Evolutionary conservation across 2,888 invertebrate species (phyloP), one percentile per base, ranked within the genome.

Genomic region (Seira ritae): DNA sequence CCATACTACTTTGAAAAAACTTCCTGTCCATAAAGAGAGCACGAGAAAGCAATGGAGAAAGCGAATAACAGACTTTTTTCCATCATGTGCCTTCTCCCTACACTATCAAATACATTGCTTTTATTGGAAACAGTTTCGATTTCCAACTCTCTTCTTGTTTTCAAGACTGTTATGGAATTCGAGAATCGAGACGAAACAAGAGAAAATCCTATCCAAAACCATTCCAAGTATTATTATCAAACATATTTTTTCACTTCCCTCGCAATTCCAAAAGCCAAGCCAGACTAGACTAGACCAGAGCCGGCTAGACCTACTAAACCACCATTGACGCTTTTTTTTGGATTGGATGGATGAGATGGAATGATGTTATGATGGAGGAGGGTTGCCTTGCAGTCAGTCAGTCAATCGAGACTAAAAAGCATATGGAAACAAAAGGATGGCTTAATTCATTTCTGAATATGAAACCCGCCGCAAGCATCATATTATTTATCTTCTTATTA

Each of bases 341-440:
- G 31, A 31, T 31, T 31, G 8, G 8, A 8, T 31, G 8, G 31
- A 31, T 31, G 3, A 31, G 31, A 31, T 31, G 31, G 8, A 31
- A 31, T 31, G 31, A 31, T 31, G 31, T 4, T 4, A 31, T 31
- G 31, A 31, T 31, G 31, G 60, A 70, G 66, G 78, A 73, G 73
- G 55, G 24, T 10, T n/a, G 55, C 60, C 60, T 10, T n/a, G 55
- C 60, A 55, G 77, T 83, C 3, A 31, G 31, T 78, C 69, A 88
- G 81, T 83, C 87, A 88, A 88, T 89, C 88, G 88, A 87, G 87
- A 84, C 84, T 86, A 86, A 86, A 88, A 55, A 12, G 12, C 12
- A 88, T 87, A 88, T 87, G 86, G 88, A 88, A 46, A 76, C 55
- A 87, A 87, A 88, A 88, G 86, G 88, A 89, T 88, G 88, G 89